Conservation (phyloP, 2,797 vertebrate genomes). For the Gephyroberyx darwinii region DNA sequence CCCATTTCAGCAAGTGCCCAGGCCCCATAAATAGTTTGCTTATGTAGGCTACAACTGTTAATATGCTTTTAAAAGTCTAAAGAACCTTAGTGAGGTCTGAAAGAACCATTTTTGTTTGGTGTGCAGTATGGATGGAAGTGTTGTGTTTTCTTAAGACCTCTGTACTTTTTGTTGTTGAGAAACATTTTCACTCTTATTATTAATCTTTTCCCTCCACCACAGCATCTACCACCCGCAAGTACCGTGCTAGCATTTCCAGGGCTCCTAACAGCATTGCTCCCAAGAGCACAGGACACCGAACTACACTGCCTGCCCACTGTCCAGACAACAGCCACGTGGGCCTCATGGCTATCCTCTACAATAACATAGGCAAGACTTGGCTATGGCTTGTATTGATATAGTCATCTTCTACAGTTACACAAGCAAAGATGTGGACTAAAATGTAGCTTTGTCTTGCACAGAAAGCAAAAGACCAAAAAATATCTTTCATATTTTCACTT, state of each 20-base stretch:
- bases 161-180: neutral
- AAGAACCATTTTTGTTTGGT: too few relatives aligned
- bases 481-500: too few relatives aligned
- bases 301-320: slow-evolving; percentile 81
- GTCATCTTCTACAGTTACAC: neutral
- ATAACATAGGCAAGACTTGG: slow-evolving; percentile 87
- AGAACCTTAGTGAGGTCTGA: too few relatives aligned
- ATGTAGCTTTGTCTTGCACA: too few relatives aligned
- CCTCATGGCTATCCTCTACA: slow-evolving; percentile 90
- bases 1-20: too few relatives aligned
- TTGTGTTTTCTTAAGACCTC: neutral
- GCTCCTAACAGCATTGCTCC: slow-evolving; percentile 54
- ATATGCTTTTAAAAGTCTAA: too few relatives aligned
- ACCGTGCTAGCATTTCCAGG: slow-evolving; percentile 77
- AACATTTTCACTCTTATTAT: neutral
- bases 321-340: slow-evolving; percentile 89
- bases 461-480: too few relatives aligned
- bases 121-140: too few relatives aligned
- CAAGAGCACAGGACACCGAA: slow-evolving; percentile 75
- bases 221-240: slow-evolving; percentile 79
- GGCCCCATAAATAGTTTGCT: too few relatives aligned
- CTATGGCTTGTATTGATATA: neutral
- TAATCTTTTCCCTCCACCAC: slow-evolving; percentile 1
- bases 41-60: too few relatives aligned
- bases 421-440: too few relatives aligned